Conservation (phyloP, 2,113 vertebrate species). For the Oceanites oceanicus region DNA sequence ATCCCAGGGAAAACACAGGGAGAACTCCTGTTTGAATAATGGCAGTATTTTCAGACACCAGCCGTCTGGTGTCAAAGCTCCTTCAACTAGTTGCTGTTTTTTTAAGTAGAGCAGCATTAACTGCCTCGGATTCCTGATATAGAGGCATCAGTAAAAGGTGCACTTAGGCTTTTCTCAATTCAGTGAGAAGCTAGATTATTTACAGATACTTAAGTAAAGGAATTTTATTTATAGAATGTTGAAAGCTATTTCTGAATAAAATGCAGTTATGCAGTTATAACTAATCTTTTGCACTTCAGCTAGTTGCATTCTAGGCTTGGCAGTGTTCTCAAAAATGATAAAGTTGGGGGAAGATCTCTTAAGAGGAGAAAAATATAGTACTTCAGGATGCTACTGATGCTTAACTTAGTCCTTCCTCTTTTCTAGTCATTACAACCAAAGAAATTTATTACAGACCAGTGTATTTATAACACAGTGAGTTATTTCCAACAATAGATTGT, state of each 20-base stretch:
- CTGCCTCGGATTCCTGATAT: neutral
- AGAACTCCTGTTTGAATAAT: neutral
- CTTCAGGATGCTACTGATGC: neutral
- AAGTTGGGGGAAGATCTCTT: neutral
- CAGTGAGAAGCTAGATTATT: conserved; percentile 5
- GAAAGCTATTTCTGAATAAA: conserved; percentile 33
- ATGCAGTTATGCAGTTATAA: neutral
- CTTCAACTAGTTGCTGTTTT: neutral
- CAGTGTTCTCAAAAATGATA: neutral
- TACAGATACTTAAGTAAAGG: neutral
- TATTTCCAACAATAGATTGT: neutral
- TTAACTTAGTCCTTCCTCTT: neutral
- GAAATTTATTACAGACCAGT: neutral
- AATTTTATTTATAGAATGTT: neutral
- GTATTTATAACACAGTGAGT: neutral
- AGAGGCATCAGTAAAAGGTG: neutral
- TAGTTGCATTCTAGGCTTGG: neutral
- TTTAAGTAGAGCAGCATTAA: neutral
- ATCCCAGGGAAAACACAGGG: neutral
- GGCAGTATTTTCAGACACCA: neutral
- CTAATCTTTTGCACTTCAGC: conserved; percentile 7
- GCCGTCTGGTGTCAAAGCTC: neutral
- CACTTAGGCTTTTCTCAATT: neutral
- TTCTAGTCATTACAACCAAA: neutral
- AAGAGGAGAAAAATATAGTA: neutral